Percentiles rank a stretch among this genome's conserved stretches.
These are phyloP conservation scores for Pheosia gnoma DNA, from an alignment of 2,888 invertebrate species.

Conservation along the genomic window DNA sequence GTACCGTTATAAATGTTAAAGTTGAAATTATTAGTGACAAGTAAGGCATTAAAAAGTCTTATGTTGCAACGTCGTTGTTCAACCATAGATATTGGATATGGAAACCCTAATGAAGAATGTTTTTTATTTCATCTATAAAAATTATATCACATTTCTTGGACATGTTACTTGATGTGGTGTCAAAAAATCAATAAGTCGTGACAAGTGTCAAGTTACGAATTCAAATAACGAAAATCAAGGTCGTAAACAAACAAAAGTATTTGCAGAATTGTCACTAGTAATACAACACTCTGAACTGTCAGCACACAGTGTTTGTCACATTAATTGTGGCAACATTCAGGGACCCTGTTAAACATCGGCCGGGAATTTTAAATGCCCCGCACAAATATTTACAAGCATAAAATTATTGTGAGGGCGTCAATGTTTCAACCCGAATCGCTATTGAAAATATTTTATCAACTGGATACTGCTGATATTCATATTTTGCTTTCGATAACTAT, in stretches of 20 bases:
- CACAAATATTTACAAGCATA: slow-evolving; percentile 52
- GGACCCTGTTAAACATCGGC: slow-evolving; percentile 37
- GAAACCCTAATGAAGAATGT: too few species aligned
- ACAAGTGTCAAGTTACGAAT: neutral
- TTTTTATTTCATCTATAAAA: too few species aligned
- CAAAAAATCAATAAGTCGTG: neutral
- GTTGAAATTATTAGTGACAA: too few species aligned
- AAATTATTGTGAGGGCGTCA: slow-evolving; percentile 44
- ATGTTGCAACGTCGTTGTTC: too few species aligned
- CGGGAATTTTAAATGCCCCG: slow-evolving; percentile 45
- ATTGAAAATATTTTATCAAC: slow-evolving; percentile 48
- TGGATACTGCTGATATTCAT: slow-evolving; percentile 7
- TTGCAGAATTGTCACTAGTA: neutral
- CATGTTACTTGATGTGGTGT: slow-evolving; percentile 4
- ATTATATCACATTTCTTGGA: too few species aligned
- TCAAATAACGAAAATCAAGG: neutral
- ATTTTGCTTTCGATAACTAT: too few species aligned
- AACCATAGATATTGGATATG: too few species aligned
- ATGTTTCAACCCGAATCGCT: slow-evolving; percentile 17
- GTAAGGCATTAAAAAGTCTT: too few species aligned
- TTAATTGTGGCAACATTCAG: slow-evolving; percentile 38
- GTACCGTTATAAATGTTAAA: neutral
- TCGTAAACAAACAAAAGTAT: neutral
- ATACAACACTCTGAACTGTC: slow-evolving; percentile 15
- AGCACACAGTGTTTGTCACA: slow-evolving; percentile 34